Base-by-base conservation (phyloP, 2,888 invertebrate genomes). In the Steinernema hermaphroditum region DNA sequence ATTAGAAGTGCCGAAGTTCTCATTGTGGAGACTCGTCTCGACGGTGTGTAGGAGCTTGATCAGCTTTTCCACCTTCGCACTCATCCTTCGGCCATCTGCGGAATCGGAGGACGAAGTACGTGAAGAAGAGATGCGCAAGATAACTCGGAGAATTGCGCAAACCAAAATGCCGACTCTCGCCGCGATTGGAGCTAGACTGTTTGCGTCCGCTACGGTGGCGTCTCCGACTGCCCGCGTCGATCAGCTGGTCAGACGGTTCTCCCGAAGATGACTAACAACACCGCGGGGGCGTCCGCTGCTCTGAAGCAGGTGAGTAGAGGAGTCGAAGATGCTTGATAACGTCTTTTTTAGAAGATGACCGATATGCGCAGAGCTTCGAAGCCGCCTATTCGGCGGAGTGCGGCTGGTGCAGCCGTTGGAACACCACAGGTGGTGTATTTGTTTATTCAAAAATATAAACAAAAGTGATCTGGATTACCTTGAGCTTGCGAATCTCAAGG, bases 21-120 rank as follows among this genome's bases (percentile, higher is more conserved):
- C 37, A 22, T 68, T 34, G 14, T 16, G 70, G 8, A 68, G 32
- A 16, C 24, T 41, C 37, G 72, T 57, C 41, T 72, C 72, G 24
- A 72, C 12, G 24, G 27, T 41, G 27, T 24, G 22, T 1, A 72
- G 37, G 12, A 57, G 57, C 62, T 44, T 72, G 62, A 29, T 57
- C 44, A 72, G 57, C 62, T 68, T 72, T 54, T 72, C 72, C 72
- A 37, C 34, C 44, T 62, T 72, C 41, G 72, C 57, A 41, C 72
- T 72, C 72, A 72, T 72, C 54, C 24, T 22, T 24, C 2, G 12
- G 22, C 54, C 54, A 54, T 54, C 54, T 14, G 19, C 54, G 54
- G 54, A 54, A 2, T 22, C 54, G 14, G 54, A 54, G 19, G 27
- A 22, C 6, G 54, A 54, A 22, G 12, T 37, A 37, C 4, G 37